Percentiles rank a stretch among this genome's conserved stretches.
Conservation (phyloP, 2,888 invertebrate genomes). For the Oeneis ivallda region DNA sequence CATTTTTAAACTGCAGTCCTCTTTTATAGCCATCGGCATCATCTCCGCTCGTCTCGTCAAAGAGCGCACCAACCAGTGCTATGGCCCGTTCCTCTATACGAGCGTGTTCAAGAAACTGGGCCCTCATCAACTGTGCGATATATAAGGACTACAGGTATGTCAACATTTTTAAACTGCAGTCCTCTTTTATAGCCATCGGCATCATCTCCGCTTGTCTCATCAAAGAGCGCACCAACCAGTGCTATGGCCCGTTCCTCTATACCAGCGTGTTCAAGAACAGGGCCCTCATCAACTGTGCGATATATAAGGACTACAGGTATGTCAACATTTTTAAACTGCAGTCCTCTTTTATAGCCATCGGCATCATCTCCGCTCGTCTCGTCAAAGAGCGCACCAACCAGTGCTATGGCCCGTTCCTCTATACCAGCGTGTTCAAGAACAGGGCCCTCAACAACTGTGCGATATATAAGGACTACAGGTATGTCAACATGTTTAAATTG, state of each 20-base stretch:
- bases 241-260: constrained; percentile 71
- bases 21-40: constrained; percentile 57
- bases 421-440: constrained; percentile 69
- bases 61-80: constrained; percentile 66
- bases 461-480: constrained; percentile 57
- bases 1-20: constrained; percentile 31
- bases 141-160: constrained; percentile 52
- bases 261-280: constrained; percentile 69
- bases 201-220: constrained; percentile 70
- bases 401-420: constrained; percentile 72
- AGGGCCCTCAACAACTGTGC: constrained; percentile 69
- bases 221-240: constrained; percentile 65
- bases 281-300: constrained; percentile 68
- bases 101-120: constrained; percentile 67
- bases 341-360: constrained; percentile 54
- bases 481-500: background rate
- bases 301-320: constrained; percentile 55
- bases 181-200: constrained; percentile 56
- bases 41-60: constrained; percentile 71
- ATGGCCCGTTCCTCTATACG: constrained; percentile 72
- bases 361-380: constrained; percentile 68
- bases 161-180: constrained; percentile 2
- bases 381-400: constrained; percentile 67
- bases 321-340: background rate
- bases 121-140: constrained; percentile 69